These are phyloP conservation scores for Callinectes sapidus DNA, from an alignment of 2,888 invertebrate species.

Conservation along the genomic window DNA sequence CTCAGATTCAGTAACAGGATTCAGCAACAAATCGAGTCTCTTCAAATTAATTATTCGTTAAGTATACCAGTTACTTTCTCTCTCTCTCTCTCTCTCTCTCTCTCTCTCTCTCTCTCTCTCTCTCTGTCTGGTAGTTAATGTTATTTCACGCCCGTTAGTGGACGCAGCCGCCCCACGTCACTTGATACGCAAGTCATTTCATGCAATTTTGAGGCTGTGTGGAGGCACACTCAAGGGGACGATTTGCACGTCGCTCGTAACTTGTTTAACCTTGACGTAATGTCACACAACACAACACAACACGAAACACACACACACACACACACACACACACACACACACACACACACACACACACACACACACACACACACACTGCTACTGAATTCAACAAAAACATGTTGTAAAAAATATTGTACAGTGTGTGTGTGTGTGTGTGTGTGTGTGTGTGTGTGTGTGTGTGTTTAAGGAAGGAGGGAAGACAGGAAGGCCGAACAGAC, in stretches of 20 bases:
- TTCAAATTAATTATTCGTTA: slow-evolving; percentile 11
- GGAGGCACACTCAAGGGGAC: slow-evolving; percentile 17
- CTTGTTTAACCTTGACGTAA: slow-evolving; percentile 38
- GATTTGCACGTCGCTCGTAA: slow-evolving; percentile 34
- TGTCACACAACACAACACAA: not conserved
- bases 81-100: slow-evolving; percentile 23
- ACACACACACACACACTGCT: not conserved
- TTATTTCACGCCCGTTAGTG: slow-evolving; percentile 34
- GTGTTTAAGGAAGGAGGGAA: not conserved
- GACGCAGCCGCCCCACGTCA: not conserved
- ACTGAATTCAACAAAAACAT: no score
- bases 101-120: slow-evolving; percentile 26
- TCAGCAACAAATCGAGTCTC: slow-evolving; percentile 33
- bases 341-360: not conserved
- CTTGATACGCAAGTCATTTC: slow-evolving; percentile 47
- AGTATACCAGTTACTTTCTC: not conserved
- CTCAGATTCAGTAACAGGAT: slow-evolving; percentile 28
- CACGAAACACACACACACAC: slow-evolving; percentile 5
- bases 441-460: not conserved
- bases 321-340: not conserved
- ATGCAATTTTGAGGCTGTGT: slow-evolving; percentile 38
- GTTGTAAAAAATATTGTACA: no score
- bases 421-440: slow-evolving; percentile 5
- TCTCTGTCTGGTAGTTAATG: not conserved
- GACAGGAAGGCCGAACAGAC: not conserved